These are phyloP conservation scores for Syritta pipiens DNA, from an alignment of 2,888 invertebrate genomes.

Conservation along the genomic window DNA sequence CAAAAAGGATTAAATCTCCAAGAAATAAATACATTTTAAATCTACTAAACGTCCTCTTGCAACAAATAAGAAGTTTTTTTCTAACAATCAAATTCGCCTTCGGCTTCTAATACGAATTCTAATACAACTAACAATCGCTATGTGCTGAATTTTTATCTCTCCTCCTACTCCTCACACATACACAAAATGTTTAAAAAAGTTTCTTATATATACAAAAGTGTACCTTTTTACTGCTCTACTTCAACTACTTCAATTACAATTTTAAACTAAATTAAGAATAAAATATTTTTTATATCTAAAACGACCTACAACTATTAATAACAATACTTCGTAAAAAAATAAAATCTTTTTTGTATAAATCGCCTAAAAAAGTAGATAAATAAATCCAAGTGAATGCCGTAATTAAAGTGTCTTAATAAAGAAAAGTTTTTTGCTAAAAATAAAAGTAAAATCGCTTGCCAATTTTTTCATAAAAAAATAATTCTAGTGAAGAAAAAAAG, in stretches of 20 bases:
- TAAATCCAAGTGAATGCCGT: constrained; percentile 64
- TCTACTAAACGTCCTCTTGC: neutral
- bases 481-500: neutral
- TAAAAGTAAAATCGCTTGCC: constrained; percentile 54
- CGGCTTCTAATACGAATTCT: constrained; percentile 18
- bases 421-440: constrained; percentile 17
- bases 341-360: constrained; percentile 21
- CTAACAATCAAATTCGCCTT: constrained; percentile 51
- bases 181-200: neutral
- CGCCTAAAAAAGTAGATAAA: constrained; percentile 19
- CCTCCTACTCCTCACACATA: constrained; percentile 1
- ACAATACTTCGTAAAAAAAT: constrained; percentile 24
- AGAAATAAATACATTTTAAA: neutral
- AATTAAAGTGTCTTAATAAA: constrained; percentile 65
- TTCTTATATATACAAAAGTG: constrained; percentile 63
- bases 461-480: constrained; percentile 31
- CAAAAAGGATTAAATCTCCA: neutral
- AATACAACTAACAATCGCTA: constrained; percentile 57
- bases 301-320: constrained; percentile 38
- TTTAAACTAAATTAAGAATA: constrained; percentile 5
- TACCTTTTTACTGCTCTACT: constrained; percentile 72
- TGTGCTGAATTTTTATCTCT: constrained; percentile 52
- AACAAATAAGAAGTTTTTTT: too few relatives aligned
- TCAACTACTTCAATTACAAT: constrained; percentile 26
- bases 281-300: constrained; percentile 44